A percentile compares a stretch with the other conserved stretches of the same genome.
Evolutionary conservation across 2,113 vertebrate genomes (phyloP).

Genomic region (Globicephala melas): DNA sequence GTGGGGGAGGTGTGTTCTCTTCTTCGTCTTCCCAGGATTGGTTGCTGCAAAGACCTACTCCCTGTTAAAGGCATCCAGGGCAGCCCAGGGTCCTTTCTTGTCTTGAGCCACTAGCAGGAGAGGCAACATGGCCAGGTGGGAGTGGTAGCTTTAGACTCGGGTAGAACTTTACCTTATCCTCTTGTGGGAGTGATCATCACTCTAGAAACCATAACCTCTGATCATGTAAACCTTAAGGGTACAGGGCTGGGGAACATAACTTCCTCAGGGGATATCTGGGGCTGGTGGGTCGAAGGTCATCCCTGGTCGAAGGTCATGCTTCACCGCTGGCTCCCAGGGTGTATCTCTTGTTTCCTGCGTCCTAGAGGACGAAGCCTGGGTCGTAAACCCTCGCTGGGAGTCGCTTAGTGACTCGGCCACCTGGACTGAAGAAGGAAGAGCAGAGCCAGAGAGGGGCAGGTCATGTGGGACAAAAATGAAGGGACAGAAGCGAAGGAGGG

Average conservation of each 20-base stretch:
- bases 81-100: too few relatives aligned
- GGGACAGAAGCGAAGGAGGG: too few relatives aligned
- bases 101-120: background rate
- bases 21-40: background rate
- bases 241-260: too few relatives aligned
- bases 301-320: background rate
- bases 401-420: too few relatives aligned
- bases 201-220: background rate
- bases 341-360: background rate
- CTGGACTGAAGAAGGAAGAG: too few relatives aligned
- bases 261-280: background rate
- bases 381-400: too few relatives aligned
- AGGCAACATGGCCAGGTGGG: background rate
- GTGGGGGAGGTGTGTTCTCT: background rate
- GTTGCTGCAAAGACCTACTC: background rate
- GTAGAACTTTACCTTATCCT: too few relatives aligned
- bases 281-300: background rate
- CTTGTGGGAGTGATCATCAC: background rate
- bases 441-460: too few relatives aligned
- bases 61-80: background rate
- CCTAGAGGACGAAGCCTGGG: too few relatives aligned
- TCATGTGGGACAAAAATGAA: too few relatives aligned
- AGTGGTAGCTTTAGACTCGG: background rate
- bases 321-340: background rate
- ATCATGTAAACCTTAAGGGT: background rate